Conservation (phyloP, 1,140 invertebrate genomes). For the Luehdorfia chinensis region DNA sequence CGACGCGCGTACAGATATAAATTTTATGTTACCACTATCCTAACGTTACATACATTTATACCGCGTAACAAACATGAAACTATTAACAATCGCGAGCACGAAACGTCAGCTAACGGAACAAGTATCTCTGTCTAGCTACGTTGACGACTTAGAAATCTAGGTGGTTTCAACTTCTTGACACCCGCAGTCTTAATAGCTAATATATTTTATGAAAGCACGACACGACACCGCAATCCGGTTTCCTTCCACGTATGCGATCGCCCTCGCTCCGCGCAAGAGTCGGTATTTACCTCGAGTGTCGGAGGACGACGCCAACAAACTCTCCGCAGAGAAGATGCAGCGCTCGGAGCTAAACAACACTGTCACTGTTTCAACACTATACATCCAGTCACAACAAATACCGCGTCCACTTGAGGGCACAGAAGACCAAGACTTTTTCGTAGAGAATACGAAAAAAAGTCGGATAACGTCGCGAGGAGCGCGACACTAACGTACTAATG, state of each 20-base stretch:
- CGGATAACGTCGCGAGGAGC: constrained; percentile 34
- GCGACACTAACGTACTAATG: constrained; percentile 32
- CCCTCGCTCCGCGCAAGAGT: constrained; percentile 38
- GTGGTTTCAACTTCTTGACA: constrained; percentile 25
- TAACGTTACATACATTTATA: too few relatives aligned
- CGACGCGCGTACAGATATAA: not conserved
- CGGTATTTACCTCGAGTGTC: constrained; percentile 65
- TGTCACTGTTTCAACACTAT: constrained; percentile 54
- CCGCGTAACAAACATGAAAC: constrained; percentile 4
- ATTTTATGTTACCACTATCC: not conserved
- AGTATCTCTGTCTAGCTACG: constrained; percentile 26
- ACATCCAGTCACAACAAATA: constrained; percentile 35
- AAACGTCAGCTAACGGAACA: constrained; percentile 39
- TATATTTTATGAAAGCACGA: constrained; percentile 32
- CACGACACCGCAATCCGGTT: constrained; percentile 52
- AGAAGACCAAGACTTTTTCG: constrained; percentile 35
- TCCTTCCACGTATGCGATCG: constrained; percentile 56
- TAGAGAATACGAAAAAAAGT: constrained; percentile 56
- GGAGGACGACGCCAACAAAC: constrained; percentile 61
- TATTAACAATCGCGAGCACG: constrained; percentile 23
- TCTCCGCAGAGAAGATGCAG: constrained; percentile 50
- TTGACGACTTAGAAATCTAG: constrained; percentile 21
- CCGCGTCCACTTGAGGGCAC: constrained; percentile 31
- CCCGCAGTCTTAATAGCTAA: constrained; percentile 24
- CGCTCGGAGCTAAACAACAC: constrained; percentile 53